Base-by-base conservation (phyloP, 2,888 invertebrate genomes). In the Scaptodrosophila latifasciaeformis region DNA sequence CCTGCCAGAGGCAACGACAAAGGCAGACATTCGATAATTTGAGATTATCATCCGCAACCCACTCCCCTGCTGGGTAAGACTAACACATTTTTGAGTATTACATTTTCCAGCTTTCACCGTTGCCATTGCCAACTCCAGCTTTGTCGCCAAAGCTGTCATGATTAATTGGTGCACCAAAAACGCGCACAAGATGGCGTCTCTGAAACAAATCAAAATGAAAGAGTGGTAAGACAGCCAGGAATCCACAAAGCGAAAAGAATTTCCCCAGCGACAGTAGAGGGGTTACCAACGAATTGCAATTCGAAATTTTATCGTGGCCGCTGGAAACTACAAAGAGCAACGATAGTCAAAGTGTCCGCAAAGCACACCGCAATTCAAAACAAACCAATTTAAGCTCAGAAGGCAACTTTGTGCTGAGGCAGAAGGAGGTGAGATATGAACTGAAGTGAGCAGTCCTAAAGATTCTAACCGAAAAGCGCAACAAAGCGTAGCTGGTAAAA, bases 301-400 rank as follows among this genome's bases (percentile, higher is more conserved):
- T 82, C 78, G 74, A 82, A 74, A 81, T 78, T 82, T 82, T 79
- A 78, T 79, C 79, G 70, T 68, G 77, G 70, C 65, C 49, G 51
- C 59, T 60, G 52, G 47, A 70, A 62, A 58, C 65, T n/a, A 67
- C 58, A 59, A 52, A 45, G 18, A 56, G 49, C 52, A 49, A 37
- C 45, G 49, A 49, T 17, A 62, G 27, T 47, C 40, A 39, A 49
- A 44, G 52, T 64, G 62, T 27, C 55, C 55, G 63, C 51, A 55
- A 62, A 62, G 65, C 64, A 61, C 60, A 62, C 71, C 77, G 57
- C 70, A 71, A 65, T 63, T 78, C 78, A 68, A 74, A 82, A 77
- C 71, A 67, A 77, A 74, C 78, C 82, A 81, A 81, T 82, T 82
- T 82, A 69, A 83, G 75, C 80, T 81, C 72, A 24, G 24, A 24